Evolutionary conservation across 1,140 invertebrate species (phyloP).

Genomic region (Polypedilum pembai): DNA sequence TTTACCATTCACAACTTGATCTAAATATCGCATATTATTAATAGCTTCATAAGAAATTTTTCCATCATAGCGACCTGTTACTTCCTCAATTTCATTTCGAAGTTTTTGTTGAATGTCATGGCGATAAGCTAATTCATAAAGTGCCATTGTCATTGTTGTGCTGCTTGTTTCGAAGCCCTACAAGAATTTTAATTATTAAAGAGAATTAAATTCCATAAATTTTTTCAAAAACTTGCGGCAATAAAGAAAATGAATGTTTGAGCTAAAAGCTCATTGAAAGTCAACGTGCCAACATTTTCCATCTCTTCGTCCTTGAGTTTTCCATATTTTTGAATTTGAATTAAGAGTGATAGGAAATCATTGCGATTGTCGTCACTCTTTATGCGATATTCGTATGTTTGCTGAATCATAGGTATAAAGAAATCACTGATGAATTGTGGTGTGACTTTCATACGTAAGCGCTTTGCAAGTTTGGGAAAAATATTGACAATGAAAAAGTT

Average conservation of each 20-base stretch:
- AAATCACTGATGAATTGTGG: constrained; percentile 40
- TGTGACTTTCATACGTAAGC: constrained; percentile 31
- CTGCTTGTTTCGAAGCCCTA: not conserved
- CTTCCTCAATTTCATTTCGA: constrained; percentile 49
- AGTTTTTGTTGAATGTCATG: constrained; percentile 52
- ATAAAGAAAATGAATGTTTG: constrained; percentile 33
- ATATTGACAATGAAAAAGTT: constrained; percentile 25
- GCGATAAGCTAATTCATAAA: constrained; percentile 51
- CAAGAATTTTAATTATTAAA: not conserved
- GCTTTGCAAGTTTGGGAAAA: constrained; percentile 33
- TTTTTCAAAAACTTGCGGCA: constrained; percentile 29
- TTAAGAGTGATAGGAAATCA: constrained; percentile 47
- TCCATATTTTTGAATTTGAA: constrained; percentile 43
- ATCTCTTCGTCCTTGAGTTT: constrained; percentile 30
- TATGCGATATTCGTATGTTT: constrained; percentile 42
- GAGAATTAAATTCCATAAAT: too few species aligned
- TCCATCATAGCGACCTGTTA: constrained; percentile 44
- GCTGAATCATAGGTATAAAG: constrained; percentile 40
- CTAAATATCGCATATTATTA: constrained; percentile 51
- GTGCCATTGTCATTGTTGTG: constrained; percentile 34
- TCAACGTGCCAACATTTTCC: not conserved
- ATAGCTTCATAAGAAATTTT: constrained; percentile 49
- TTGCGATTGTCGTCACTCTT: constrained; percentile 42
- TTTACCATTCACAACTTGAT: constrained; percentile 51
- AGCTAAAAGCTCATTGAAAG: constrained; percentile 33